These are phyloP conservation scores for Archips crataeganus DNA, from an alignment of 2,888 invertebrate genomes.

Conservation along the genomic window DNA sequence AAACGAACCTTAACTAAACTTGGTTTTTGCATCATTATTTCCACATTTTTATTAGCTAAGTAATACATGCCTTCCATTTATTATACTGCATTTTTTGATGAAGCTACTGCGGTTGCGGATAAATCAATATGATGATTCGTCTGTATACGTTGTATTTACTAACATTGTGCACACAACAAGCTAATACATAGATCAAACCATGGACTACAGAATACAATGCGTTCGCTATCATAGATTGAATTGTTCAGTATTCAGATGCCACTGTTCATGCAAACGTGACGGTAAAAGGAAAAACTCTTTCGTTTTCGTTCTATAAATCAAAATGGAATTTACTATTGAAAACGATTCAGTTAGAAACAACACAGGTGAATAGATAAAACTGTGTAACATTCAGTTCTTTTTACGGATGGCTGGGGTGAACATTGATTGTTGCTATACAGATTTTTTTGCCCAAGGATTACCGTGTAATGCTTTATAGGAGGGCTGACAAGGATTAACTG, in stretches of 20 bases:
- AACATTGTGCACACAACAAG: neutral
- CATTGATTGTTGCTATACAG: conserved; percentile 4
- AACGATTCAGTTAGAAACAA: conserved; percentile 10
- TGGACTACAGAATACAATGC: neutral
- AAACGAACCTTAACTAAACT: no score
- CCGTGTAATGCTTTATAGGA: neutral
- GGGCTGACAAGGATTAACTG: neutral
- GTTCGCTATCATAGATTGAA: conserved; percentile 4
- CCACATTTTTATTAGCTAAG: neutral
- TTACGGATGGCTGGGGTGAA: conserved; percentile 3
- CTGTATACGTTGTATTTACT: neutral
- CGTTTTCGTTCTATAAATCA: conserved; percentile 20
- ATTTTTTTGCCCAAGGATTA: neutral
- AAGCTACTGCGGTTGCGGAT: neutral
- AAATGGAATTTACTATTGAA: conserved; percentile 22
- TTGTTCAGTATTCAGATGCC: conserved; percentile 23
- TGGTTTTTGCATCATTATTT: no score
- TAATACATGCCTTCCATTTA: neutral
- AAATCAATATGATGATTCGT: neutral
- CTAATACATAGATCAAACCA: neutral
- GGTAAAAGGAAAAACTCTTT: conserved; percentile 20
- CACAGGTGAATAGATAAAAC: conserved; percentile 6
- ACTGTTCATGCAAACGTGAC: conserved; percentile 15
- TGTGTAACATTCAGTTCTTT: conserved; percentile 15
- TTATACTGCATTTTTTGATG: neutral